These are phyloP conservation scores for Orthonychiurus folsomi DNA, from an alignment of 2,888 invertebrate genomes.

Conservation along the genomic window DNA sequence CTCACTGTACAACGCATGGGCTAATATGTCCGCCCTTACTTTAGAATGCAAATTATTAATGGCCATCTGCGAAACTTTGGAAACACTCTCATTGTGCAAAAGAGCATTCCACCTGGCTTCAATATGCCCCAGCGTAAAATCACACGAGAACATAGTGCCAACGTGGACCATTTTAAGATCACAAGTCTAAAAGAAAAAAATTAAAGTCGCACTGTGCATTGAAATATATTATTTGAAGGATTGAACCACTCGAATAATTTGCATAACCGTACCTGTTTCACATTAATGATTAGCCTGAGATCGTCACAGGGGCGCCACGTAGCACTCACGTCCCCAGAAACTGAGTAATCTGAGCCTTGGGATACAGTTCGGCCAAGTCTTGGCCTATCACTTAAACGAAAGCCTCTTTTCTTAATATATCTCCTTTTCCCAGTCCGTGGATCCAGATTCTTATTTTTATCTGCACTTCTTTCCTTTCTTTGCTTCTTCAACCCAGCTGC, in stretches of 20 bases:
- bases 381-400: background rate
- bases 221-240: constrained; percentile 12
- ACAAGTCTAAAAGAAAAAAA: constrained; percentile 50
- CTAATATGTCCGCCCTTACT: constrained; percentile 73
- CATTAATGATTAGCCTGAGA: constrained; percentile 81
- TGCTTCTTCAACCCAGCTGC: background rate
- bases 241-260: background rate
- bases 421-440: constrained; percentile 18
- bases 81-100: constrained; percentile 88
- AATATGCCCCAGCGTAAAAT: constrained; percentile 84
- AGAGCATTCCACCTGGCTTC: constrained; percentile 94
- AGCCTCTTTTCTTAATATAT: constrained; percentile 16
- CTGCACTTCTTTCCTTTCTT: constrained; percentile 8
- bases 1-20: constrained; percentile 78
- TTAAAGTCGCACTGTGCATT: constrained; percentile 2
- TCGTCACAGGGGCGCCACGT: constrained; percentile 95
- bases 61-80: constrained; percentile 79
- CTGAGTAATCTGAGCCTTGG: background rate
- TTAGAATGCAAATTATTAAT: constrained; percentile 92
- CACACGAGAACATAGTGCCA: constrained; percentile 90
- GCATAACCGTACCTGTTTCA: constrained; percentile 61
- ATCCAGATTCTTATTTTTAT: constrained; percentile 10
- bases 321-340: background rate
- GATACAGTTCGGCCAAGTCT: background rate
- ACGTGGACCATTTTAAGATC: constrained; percentile 63